Conservation (phyloP, 2,797 vertebrate genomes). For the Syndactyla subalaris region DNA sequence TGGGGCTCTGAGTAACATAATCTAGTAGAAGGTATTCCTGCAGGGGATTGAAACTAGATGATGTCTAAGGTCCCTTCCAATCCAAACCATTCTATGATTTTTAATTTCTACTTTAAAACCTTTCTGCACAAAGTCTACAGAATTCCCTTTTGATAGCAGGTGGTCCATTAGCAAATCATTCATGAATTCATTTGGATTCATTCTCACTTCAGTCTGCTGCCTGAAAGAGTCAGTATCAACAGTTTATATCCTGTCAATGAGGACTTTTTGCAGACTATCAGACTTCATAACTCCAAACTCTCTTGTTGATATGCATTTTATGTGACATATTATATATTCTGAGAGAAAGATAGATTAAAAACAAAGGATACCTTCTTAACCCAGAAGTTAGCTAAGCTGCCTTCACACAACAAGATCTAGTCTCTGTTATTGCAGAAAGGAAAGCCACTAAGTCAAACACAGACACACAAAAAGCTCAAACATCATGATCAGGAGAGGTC, state of each 20-base stretch:
- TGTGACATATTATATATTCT: neutral
- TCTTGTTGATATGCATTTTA: neutral
- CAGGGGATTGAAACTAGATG: neutral
- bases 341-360: neutral
- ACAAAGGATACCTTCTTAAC: neutral
- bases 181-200: neutral
- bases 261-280: neutral
- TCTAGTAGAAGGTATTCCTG: neutral
- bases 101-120: neutral
- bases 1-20: neutral
- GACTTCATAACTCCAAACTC: neutral
- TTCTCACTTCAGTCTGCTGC: neutral
- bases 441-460: neutral
- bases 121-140: neutral
- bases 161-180: neutral
- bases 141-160: neutral
- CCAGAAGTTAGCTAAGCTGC: neutral
- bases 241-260: neutral
- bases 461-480: neutral
- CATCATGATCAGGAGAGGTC: neutral
- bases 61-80: neutral
- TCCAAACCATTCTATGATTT: neutral
- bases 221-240: neutral
- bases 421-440: neutral
- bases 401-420: neutral